These are phyloP conservation scores for Lypha dubia DNA, from an alignment of 2,888 invertebrate genomes.

Conservation along the genomic window DNA sequence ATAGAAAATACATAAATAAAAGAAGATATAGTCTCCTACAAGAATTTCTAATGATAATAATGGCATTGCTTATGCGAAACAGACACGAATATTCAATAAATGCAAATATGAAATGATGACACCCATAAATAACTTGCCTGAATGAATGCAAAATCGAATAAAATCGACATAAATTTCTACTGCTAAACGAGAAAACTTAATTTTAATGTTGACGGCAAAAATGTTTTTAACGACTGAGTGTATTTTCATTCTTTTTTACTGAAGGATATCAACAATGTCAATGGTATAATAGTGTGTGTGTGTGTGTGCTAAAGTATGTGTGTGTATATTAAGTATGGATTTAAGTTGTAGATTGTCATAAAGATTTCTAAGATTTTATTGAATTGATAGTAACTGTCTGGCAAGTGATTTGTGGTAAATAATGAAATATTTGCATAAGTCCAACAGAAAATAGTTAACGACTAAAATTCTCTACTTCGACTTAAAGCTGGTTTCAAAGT, in stretches of 20 bases:
- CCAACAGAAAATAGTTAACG: not conserved
- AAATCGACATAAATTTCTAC: not conserved
- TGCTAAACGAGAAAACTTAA: slow-evolving; percentile 11
- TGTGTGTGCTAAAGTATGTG: not conserved
- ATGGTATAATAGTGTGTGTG: no score
- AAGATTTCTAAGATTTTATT: not conserved
- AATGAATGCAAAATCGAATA: not conserved
- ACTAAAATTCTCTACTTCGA: no score
- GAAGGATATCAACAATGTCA: not conserved
- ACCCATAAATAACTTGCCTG: slow-evolving; percentile 21
- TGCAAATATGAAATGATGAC: slow-evolving; percentile 1
- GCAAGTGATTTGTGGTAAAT: not conserved
- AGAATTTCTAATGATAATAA: slow-evolving; percentile 35
- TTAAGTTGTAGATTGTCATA: not conserved
- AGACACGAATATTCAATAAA: slow-evolving; percentile 1
- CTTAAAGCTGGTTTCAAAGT: no score
- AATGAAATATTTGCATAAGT: not conserved
- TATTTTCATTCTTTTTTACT: not conserved
- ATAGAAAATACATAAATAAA: not conserved
- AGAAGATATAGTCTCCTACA: not conserved
- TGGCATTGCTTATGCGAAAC: not conserved
- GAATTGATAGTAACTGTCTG: not conserved
- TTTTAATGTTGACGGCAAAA: slow-evolving; percentile 30
- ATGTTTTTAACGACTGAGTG: not conserved
- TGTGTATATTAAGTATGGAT: not conserved